Percentiles rank a stretch among this genome's conserved stretches.
Conservation (phyloP, 1,140 invertebrate genomes). For the Saccostrea glomerata region DNA sequence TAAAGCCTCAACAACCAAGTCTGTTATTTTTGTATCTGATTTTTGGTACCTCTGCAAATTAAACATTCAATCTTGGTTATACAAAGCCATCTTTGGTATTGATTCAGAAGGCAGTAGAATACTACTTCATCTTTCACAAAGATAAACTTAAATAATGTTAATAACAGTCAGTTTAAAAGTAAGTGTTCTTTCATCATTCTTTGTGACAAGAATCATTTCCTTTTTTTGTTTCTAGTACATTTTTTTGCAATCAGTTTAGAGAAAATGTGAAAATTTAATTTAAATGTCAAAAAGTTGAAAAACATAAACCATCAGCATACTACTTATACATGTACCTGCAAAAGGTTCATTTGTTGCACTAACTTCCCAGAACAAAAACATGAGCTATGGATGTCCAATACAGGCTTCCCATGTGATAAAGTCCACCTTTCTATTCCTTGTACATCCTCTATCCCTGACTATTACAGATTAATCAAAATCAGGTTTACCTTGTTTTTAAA, state of each 20-base stretch:
- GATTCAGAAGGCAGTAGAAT: too few species aligned
- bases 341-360: slow-evolving; percentile 44
- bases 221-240: too few species aligned
- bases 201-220: too few species aligned
- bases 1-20: not conserved
- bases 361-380: slow-evolving; percentile 52
- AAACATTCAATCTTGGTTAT: too few species aligned
- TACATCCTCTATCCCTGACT: not conserved
- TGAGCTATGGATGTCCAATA: slow-evolving; percentile 42
- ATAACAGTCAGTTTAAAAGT: too few species aligned
- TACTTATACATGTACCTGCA: not conserved
- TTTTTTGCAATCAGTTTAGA: too few species aligned
- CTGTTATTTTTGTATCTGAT: not conserved
- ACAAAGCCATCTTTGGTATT: too few species aligned
- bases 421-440: slow-evolving; percentile 14
- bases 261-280: too few species aligned
- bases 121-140: too few species aligned
- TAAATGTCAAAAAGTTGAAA: too few species aligned
- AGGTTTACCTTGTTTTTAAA: not conserved
- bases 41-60: not conserved
- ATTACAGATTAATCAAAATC: not conserved
- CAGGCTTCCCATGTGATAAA: slow-evolving; percentile 37
- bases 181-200: too few species aligned
- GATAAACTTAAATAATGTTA: too few species aligned
- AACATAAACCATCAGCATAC: not conserved